Conservation (phyloP, 2,888 invertebrate species). For the Adelognathus sp. region DNA sequence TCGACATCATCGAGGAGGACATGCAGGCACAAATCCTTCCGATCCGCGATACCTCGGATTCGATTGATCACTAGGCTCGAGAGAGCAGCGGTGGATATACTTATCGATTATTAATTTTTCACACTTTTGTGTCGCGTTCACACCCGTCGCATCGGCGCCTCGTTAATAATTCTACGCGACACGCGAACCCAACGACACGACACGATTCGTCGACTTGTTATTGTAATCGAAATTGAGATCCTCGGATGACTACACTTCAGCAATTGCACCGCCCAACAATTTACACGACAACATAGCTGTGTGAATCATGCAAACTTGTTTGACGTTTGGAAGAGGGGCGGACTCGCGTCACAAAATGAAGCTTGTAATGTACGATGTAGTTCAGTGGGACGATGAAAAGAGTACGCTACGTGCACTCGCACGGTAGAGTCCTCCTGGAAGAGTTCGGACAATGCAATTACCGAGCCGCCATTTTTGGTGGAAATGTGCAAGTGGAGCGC, state of each 20-base stretch:
- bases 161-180: not conserved
- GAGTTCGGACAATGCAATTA: too few species aligned
- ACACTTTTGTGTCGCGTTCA: not conserved
- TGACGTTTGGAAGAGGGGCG: not conserved
- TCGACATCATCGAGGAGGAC: constrained; percentile 77
- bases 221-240: not conserved
- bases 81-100: not conserved
- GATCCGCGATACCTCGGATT: not conserved
- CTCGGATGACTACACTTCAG: not conserved
- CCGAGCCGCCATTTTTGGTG: too few species aligned
- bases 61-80: not conserved
- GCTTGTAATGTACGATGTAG: not conserved
- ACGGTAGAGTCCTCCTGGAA: too few species aligned
- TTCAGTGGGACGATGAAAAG: not conserved
- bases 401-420: constrained; percentile 2
- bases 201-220: not conserved
- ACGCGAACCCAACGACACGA: constrained; percentile 9
- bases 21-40: constrained; percentile 26
- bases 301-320: not conserved
- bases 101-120: too few species aligned
- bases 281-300: not conserved
- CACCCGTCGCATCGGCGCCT: constrained; percentile 21
- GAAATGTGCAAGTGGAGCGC: too few species aligned
- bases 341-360: not conserved
- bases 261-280: not conserved